Evolutionary conservation across 2,888 invertebrate genomes (phyloP), one percentile per base, ranked within the genome.

Genomic region (Bimastos eiseni): DNA sequence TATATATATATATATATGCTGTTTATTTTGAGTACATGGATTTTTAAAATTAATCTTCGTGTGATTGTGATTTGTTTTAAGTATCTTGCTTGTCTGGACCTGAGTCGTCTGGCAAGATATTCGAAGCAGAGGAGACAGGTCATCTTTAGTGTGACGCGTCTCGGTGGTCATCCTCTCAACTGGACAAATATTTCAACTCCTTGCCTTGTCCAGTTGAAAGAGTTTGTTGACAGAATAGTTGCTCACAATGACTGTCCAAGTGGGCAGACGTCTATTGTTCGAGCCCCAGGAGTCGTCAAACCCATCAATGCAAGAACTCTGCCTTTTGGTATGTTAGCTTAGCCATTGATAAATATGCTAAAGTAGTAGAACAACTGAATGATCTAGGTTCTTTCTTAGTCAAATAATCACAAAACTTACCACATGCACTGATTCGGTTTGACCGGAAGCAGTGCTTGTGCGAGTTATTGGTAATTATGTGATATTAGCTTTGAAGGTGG

Each of bases 141-240:
- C 91, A 95, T 98, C 86, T 98, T 97, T 94, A 94, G 93, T 91
- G 92, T 94, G 30, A 94, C 94, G 90, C 94, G 94, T 90, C 94
- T 94, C 91, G 95, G 95, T 36, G 97, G 97, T 49, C 98, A 98
- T 95, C 97, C 98, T 0, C 97, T 97, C 93, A 97, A 97, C 93
- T 98, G 98, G 98, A 97, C 97, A 93, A 96, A 96, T 92, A 94
- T 98, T 21, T 89, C 96, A 41, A 89, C 96, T 91, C 96, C 96
- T 93, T 96, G 97, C 94, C 94, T 97, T 21, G 94, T 95, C 55
- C 95, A 97, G 0, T 96, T 98, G 6, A 96, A 96, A 92, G 96
- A 96, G 86, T 97, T 97, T 92, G 96, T 96, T 6, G 96, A 93
- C 21, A 90, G 92, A 88, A 92, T 94, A n/a, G 92, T 93, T 83